phyloP scores from a whole-genome alignment of 2,888 invertebrate genomes.

The Masnerella sp. region DNA sequence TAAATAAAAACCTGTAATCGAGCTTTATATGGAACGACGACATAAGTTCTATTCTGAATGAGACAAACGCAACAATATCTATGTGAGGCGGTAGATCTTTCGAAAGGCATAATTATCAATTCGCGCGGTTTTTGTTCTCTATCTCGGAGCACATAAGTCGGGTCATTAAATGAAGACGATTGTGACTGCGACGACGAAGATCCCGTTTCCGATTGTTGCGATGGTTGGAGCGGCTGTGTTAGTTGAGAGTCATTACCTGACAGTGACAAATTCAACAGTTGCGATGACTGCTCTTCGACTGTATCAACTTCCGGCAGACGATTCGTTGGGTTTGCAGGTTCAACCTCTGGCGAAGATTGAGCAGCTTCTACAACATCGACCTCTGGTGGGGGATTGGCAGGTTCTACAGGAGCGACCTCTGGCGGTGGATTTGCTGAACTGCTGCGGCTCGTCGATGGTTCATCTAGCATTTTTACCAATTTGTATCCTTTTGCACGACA shows the following conservation, averaged over 20 bases:
- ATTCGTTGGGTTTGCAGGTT: no score
- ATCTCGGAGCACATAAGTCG: neutral
- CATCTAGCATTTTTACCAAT: neutral
- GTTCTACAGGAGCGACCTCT: conserved; percentile 1
- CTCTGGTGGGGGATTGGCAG: neutral
- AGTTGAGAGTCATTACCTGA: neutral
- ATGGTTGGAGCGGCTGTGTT: neutral
- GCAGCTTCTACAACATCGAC: neutral
- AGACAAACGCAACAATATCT: neutral
- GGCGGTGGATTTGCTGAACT: conserved; percentile 3
- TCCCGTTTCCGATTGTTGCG: neutral
- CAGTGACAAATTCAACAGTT: neutral
- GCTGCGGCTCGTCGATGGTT: conserved; percentile 12
- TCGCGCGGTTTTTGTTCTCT: neutral
- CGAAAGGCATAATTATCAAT: neutral
- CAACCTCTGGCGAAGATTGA: no score
- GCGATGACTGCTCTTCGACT: neutral
- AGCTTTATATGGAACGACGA: conserved; percentile 11
- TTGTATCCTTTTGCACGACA: neutral
- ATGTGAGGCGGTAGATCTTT: neutral
- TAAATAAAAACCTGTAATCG: conserved; percentile 14
- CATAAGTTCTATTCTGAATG: neutral
- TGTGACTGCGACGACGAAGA: neutral
- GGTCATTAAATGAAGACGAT: neutral
- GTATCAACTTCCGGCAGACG: no score